These are phyloP conservation scores for Leptothorax acervorum DNA, from an alignment of 2,888 invertebrate species.

Conservation along the genomic window DNA sequence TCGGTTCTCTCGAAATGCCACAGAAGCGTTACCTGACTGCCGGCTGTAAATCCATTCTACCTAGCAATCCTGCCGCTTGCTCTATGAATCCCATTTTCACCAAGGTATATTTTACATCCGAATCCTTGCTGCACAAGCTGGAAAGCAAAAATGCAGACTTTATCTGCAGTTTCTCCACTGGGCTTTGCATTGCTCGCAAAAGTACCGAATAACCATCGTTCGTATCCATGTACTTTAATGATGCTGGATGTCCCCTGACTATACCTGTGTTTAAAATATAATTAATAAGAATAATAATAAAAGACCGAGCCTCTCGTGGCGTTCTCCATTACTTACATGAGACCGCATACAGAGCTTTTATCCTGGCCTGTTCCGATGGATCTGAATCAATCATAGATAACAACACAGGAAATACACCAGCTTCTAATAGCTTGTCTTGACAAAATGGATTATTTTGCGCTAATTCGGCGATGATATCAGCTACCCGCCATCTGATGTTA, in stretches of 20 bases:
- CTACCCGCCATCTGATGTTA: conserved; percentile 88
- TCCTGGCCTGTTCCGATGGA: conserved; percentile 86
- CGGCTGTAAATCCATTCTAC: conserved; percentile 74
- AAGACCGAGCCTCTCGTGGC: neutral
- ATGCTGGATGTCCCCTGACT: conserved; percentile 88
- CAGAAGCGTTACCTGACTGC: conserved; percentile 79
- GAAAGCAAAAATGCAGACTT: conserved; percentile 92
- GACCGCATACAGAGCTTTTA: conserved; percentile 92
- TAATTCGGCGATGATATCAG: conserved; percentile 91
- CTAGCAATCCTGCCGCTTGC: conserved; percentile 79
- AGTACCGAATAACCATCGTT: conserved; percentile 90
- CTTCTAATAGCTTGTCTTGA: conserved; percentile 90
- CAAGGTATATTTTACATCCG: conserved; percentile 77
- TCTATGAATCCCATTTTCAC: conserved; percentile 84
- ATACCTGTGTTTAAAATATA: conserved; percentile 86
- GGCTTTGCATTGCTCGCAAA: conserved; percentile 87
- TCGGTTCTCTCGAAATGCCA: neutral
- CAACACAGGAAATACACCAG: conserved; percentile 89
- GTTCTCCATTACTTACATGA: conserved; percentile 89
- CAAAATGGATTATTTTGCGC: conserved; percentile 95
- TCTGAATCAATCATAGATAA: conserved; percentile 88
- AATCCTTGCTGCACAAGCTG: conserved; percentile 86
- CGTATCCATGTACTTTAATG: conserved; percentile 88
- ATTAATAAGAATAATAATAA: neutral
- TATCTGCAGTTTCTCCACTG: conserved; percentile 88